phyloP scores from a whole-genome alignment of 2,113 vertebrate genomes.

The Menura novaehollandiae region DNA sequence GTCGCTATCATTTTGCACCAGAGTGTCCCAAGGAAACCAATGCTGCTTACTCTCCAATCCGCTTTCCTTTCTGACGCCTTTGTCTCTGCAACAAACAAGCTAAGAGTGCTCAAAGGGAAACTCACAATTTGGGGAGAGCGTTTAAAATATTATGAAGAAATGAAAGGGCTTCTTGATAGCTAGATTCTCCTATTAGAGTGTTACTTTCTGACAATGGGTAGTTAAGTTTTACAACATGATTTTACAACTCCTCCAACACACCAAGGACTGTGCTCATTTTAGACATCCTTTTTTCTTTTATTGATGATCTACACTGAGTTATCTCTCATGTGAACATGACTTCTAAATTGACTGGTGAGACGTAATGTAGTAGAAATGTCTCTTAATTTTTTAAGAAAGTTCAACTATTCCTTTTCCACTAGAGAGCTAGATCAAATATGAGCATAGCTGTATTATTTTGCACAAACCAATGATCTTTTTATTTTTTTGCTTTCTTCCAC shows the following conservation, averaged over 20 bases:
- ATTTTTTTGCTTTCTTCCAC: conserved; percentile 45
- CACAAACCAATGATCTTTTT: conserved; percentile 45
- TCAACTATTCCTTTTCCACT: neutral
- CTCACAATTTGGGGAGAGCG: neutral
- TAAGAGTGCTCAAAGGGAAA: neutral
- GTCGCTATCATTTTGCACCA: neutral
- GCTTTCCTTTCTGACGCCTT: neutral
- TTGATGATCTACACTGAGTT: neutral
- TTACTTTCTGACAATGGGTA: neutral
- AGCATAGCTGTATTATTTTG: conserved; percentile 19
- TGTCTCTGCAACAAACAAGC: neutral
- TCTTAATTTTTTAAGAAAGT: neutral
- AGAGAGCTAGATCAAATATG: neutral
- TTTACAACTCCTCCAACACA: neutral
- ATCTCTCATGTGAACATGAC: neutral
- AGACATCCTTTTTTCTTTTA: neutral
- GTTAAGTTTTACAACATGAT: neutral
- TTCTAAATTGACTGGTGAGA: neutral
- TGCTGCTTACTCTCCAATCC: neutral
- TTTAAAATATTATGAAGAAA: neutral
- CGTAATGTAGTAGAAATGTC: neutral
- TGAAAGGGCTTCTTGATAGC: neutral
- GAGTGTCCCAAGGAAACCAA: neutral
- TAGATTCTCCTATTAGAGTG: neutral
- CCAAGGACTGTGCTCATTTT: neutral